These are phyloP conservation scores for Catagonus wagneri DNA, from an alignment of 2,113 vertebrate species.

Conservation along the genomic window DNA sequence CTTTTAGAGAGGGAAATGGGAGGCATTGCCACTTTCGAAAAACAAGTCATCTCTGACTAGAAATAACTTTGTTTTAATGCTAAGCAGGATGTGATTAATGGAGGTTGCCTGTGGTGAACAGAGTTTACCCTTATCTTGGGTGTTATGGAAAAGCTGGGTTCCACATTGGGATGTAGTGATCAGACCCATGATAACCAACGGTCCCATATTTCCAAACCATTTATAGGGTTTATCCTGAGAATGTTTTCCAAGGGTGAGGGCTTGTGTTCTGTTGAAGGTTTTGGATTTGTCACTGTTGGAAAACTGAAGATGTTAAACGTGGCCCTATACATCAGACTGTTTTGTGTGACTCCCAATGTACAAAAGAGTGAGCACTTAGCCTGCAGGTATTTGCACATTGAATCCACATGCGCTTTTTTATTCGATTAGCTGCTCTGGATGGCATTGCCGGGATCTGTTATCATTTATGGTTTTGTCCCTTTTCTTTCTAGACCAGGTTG, in stretches of 20 bases:
- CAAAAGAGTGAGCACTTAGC: neutral
- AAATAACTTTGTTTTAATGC: constrained; percentile 12
- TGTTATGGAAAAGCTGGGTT: neutral
- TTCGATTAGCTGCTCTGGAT: neutral
- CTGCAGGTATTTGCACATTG: neutral
- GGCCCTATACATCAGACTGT: neutral
- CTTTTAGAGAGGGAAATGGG: neutral
- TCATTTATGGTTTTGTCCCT: neutral
- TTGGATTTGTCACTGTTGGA: neutral
- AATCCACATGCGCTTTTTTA: neutral
- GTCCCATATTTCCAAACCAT: neutral
- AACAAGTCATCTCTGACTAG: neutral
- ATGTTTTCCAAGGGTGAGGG: neutral
- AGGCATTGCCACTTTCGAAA: constrained; percentile 39
- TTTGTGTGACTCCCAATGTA: neutral
- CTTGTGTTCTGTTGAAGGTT: neutral
- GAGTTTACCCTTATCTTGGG: constrained; percentile 45
- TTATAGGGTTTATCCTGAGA: neutral
- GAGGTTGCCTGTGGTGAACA: neutral
- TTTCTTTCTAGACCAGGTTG: constrained; percentile 28
- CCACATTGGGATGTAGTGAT: neutral
- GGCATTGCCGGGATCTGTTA: neutral
- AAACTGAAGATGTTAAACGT: neutral
- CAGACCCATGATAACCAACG: neutral
- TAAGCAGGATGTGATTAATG: neutral